Evolutionary conservation across 2,888 invertebrate genomes (phyloP).

Genomic region (Leptothorax acervorum): DNA sequence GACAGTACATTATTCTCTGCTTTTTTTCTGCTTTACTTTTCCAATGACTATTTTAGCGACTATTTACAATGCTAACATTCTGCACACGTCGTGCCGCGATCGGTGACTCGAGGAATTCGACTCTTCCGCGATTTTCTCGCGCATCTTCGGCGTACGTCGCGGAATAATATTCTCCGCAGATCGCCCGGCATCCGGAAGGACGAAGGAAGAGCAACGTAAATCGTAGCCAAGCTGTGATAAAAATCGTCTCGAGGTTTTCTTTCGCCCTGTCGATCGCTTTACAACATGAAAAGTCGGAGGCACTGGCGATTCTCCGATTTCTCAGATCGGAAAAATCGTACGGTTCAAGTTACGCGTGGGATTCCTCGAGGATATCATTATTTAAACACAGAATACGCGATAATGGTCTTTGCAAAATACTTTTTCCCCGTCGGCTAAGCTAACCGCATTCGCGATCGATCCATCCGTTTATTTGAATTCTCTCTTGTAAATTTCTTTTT

Average conservation of each 20-base stretch:
- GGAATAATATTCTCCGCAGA: constrained; percentile 8
- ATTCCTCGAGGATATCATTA: constrained; percentile 37
- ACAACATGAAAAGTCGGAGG: not conserved
- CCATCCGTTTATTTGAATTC: not conserved
- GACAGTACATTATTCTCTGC: constrained; percentile 46
- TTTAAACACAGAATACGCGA: constrained; percentile 1
- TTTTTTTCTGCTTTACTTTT: constrained; percentile 2
- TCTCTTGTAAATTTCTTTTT: not conserved
- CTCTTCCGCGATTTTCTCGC: constrained; percentile 35
- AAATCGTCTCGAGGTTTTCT: constrained; percentile 66
- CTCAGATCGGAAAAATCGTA: not conserved
- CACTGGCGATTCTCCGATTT: not conserved
- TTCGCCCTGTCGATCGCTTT: not conserved
- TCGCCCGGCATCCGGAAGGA: constrained; percentile 57
- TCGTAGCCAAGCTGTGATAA: constrained; percentile 57
- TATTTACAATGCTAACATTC: constrained; percentile 31
- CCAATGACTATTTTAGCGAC: constrained; percentile 17
- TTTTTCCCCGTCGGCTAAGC: not conserved
- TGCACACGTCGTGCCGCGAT: constrained; percentile 37
- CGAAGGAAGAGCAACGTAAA: constrained; percentile 67
- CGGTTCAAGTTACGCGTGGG: not conserved
- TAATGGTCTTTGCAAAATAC: constrained; percentile 31
- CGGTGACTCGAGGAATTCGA: constrained; percentile 66
- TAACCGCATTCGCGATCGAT: constrained; percentile 30
- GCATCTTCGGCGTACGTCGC: not conserved